These are phyloP conservation scores for Corythornis leucogaster DNA, from an alignment of 2,797 vertebrate genomes.

Conservation along the genomic window DNA sequence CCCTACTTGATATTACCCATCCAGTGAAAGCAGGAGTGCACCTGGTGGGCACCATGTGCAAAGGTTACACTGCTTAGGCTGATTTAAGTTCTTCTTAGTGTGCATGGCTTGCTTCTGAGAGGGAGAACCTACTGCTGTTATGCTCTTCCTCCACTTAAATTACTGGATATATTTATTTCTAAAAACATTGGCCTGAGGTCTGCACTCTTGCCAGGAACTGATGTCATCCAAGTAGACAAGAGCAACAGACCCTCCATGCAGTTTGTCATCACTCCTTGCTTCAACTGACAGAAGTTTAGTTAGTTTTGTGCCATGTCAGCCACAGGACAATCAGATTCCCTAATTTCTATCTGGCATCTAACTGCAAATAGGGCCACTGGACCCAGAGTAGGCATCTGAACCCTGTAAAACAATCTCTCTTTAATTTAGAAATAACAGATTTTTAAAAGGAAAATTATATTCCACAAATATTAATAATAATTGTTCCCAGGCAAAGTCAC, in stretches of 20 bases:
- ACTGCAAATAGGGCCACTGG: neutral
- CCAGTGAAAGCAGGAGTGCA: fast-evolving
- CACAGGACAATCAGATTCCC: neutral
- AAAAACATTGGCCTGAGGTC: neutral
- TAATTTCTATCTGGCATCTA: neutral
- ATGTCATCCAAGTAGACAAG: neutral
- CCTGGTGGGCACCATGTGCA: neutral
- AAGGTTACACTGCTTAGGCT: neutral
- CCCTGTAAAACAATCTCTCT: neutral
- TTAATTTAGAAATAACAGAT: conserved; percentile 38
- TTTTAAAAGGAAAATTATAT: conserved; percentile 40
- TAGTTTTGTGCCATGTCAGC: neutral
- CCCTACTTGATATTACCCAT: fast-evolving
- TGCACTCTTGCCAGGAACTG: neutral
- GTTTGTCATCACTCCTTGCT: neutral
- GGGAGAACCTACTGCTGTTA: neutral
- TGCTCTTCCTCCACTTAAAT: neutral
- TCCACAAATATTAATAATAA: conserved; percentile 41
- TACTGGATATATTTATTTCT: neutral
- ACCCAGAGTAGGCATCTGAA: neutral
- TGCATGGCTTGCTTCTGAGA: neutral
- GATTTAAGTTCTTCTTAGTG: neutral
- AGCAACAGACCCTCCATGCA: fast-evolving
- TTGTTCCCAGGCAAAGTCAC: conserved; percentile 27
- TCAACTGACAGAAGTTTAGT: neutral